Percentiles rank a stretch among this genome's conserved stretches.
These are phyloP conservation scores for Siniperca scherzeri DNA, from an alignment of 2,797 vertebrate genomes.

Conservation along the genomic window DNA sequence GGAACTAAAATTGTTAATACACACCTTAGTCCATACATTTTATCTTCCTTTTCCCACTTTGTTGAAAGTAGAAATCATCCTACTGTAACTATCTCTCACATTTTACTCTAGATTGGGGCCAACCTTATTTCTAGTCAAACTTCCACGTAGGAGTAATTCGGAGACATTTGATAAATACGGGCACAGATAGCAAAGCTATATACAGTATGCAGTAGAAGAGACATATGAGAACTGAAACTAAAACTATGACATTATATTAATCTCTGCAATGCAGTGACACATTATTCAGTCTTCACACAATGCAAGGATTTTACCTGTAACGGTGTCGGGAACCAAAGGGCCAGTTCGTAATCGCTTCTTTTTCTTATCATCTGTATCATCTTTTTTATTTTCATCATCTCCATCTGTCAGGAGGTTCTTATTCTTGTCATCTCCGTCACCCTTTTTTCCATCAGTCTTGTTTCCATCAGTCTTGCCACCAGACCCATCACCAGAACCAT, in stretches of 20 bases:
- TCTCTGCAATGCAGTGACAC: neutral
- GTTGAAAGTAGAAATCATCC: neutral
- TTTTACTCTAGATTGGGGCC: neutral
- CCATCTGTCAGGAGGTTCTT: conserved; percentile 33
- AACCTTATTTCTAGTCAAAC: neutral
- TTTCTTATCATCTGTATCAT: conserved; percentile 46
- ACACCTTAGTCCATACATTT: neutral
- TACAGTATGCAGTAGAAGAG: neutral
- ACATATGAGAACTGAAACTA: neutral
- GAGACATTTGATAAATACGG: neutral
- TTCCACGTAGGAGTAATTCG: neutral
- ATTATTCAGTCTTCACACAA: conserved; percentile 3
- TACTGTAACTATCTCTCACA: neutral
- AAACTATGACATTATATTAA: neutral
- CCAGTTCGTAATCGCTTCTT: conserved; percentile 65
- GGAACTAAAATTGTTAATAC: neutral
- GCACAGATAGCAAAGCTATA: neutral
- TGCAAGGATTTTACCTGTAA: conserved; percentile 68
- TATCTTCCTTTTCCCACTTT: neutral
- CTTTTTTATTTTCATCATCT: conserved; percentile 34
- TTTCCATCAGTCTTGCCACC: conserved; percentile 30
- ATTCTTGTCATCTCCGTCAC: conserved; percentile 24
- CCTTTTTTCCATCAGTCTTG: conserved; percentile 7
- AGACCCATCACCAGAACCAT: conserved; percentile 31
- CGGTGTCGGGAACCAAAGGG: conserved; percentile 68